These are phyloP conservation scores for Hippocampus comes DNA, from an alignment of 2,113 vertebrate genomes.

Conservation along the genomic window DNA sequence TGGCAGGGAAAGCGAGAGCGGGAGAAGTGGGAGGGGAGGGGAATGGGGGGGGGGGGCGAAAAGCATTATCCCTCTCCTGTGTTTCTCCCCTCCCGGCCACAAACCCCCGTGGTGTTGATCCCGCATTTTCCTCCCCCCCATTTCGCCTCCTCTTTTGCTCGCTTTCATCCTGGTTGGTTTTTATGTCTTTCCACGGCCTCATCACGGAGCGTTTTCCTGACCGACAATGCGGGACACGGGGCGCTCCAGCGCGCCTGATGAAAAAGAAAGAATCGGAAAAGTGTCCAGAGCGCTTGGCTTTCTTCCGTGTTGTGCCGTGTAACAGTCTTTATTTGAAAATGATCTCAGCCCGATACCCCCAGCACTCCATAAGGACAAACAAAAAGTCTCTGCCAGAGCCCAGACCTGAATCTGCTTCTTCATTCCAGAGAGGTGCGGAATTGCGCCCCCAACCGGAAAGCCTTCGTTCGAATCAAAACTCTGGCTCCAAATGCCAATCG, in stretches of 20 bases:
- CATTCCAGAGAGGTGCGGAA: no score
- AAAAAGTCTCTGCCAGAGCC: no score
- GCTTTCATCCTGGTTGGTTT: background rate
- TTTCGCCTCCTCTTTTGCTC: slow-evolving; percentile 1
- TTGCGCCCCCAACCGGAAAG: background rate
- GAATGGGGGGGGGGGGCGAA: slow-evolving; percentile 49
- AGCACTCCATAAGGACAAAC: no score
- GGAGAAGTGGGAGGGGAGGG: slow-evolving; percentile 32
- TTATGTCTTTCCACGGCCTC: slow-evolving; percentile 20
- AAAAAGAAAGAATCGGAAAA: no score
- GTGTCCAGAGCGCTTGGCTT: no score
- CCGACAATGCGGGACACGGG: background rate
- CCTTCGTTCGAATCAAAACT: background rate
- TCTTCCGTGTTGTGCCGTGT: no score
- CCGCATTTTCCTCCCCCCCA: slow-evolving; percentile 26
- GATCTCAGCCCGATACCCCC: no score
- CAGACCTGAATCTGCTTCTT: no score
- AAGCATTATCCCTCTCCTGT: slow-evolving; percentile 66
- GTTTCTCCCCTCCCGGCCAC: slow-evolving; percentile 55
- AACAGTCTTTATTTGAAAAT: no score
- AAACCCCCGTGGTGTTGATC: slow-evolving; percentile 56
- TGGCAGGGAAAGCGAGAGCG: slow-evolving; percentile 55
- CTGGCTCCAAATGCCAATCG: no score
- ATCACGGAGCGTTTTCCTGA: slow-evolving; percentile 23
- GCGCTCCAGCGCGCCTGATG: no score